phyloP scores from a whole-genome alignment of 2,888 invertebrate genomes.

The Prosopocoilus inquinatus region DNA sequence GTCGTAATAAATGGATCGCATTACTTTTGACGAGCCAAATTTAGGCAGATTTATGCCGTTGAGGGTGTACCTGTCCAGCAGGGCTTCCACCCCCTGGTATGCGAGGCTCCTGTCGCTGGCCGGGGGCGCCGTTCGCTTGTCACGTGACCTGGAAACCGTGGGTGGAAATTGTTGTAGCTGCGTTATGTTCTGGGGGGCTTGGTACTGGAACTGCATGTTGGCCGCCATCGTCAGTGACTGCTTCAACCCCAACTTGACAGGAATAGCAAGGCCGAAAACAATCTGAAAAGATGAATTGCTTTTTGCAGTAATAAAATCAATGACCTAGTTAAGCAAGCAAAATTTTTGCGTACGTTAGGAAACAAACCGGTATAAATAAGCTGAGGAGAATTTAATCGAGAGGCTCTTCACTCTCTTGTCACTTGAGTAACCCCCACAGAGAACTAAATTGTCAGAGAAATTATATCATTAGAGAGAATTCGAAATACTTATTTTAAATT shows the following conservation, averaged over 20 bases:
- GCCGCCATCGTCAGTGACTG: conserved; percentile 57
- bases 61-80: conserved; percentile 37
- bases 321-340: not conserved
- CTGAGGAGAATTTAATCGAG: too few relatives aligned
- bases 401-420: too few relatives aligned
- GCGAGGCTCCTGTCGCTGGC: conserved; percentile 39
- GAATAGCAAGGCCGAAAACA: conserved; percentile 58
- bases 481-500: too few relatives aligned
- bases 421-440: too few relatives aligned
- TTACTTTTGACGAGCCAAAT: conserved; percentile 10
- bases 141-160: conserved; percentile 33
- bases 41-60: conserved; percentile 13
- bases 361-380: too few relatives aligned
- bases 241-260: conserved; percentile 55
- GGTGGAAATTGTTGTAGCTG: conserved; percentile 40
- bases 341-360: not conserved
- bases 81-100: conserved; percentile 40
- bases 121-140: conserved; percentile 23
- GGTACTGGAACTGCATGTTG: conserved; percentile 67
- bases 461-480: too few relatives aligned
- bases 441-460: too few relatives aligned
- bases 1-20: conserved; percentile 16
- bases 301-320: not conserved
- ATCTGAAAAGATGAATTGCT: conserved; percentile 51
- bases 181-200: conserved; percentile 37